A percentile compares a stretch with the other conserved stretches of the same genome.
Evolutionary conservation across 2,797 vertebrate genomes (phyloP).

Genomic region (Intellagama lesueurii): DNA sequence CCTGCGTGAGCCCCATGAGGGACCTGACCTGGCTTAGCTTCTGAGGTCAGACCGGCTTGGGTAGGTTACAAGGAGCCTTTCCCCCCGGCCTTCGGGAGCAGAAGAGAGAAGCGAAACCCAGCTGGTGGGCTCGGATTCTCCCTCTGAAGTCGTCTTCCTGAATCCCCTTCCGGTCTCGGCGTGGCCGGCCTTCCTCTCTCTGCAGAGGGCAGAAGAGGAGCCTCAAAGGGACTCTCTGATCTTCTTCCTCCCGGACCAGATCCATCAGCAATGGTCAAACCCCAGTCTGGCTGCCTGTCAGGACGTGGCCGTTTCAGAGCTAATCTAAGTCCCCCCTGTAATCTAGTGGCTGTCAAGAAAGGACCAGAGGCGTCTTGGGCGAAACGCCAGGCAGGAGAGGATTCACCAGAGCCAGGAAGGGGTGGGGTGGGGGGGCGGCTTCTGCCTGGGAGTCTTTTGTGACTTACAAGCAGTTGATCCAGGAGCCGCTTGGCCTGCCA

Average conservation of each 20-base stretch:
- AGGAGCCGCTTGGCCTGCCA: neutral
- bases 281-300: neutral
- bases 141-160: neutral
- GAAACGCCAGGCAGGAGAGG: neutral
- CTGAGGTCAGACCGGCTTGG: too few relatives aligned
- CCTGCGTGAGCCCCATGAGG: too few relatives aligned
- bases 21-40: too few relatives aligned
- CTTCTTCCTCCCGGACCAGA: neutral
- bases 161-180: rapidly evolving
- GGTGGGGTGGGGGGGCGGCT: too few relatives aligned
- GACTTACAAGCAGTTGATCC: rapidly evolving
- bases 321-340: neutral
- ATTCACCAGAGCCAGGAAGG: neutral
- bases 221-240: neutral
- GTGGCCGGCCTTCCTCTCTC: neutral
- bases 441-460: rapidly evolving
- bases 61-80: too few relatives aligned
- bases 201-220: neutral
- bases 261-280: neutral
- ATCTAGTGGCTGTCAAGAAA: neutral
- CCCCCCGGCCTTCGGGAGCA: too few relatives aligned
- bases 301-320: neutral
- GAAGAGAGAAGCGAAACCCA: too few relatives aligned
- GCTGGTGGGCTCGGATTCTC: neutral
- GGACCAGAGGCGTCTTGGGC: neutral